Base-by-base conservation (phyloP, 2,888 invertebrate species). In the Pterostichus madidus region DNA sequence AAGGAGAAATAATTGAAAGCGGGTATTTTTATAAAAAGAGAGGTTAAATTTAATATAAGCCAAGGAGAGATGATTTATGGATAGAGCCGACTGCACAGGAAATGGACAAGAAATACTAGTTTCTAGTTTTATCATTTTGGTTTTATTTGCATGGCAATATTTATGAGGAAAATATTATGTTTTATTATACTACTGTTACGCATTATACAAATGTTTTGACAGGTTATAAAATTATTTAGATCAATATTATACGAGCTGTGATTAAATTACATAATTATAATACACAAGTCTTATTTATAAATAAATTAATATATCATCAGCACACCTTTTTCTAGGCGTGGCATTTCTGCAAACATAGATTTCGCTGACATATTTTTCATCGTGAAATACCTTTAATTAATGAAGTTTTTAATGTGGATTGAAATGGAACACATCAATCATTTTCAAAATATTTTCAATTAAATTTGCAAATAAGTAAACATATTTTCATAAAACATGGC, bases 41-140 rank as follows among this genome's bases (percentile, higher is more conserved):
- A 71, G 71, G 71, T 71, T 71, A 71, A 7, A 11, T 24, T 68
- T 71, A 71, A 71, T 71, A 71, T 71, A 24, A 71, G 71, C 46
- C 71, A 71, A 71, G 71, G 71, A 17, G 71, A 44, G 4, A 49
- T 71, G 71, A 71, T 71, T 71, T 71, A 71, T 71, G 44, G 49
- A 49, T 49, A 13, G 49, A 5, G 13, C n/a, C 0, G 49, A 8
- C 13, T 49, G 49, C 49, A n/a, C 1, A 49, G 11, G 49, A 13
- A 49, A n/a, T 49, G 13, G 13, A 13, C 49, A 49, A 49, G 49
- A 49, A 49, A 49, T 49, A 5, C 11, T 49, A 11, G 44, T 44
- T 44, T 44, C 11, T 11, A 11, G 11, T 11, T 49, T 49, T 49
- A 49, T 49, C 5, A n/a, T 49, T 49, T 49, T 39, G 39, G 39